Percentiles rank a stretch among this genome's conserved stretches.
Conservation (phyloP, 2,888 invertebrate genomes). For the Cephus spinipes region DNA sequence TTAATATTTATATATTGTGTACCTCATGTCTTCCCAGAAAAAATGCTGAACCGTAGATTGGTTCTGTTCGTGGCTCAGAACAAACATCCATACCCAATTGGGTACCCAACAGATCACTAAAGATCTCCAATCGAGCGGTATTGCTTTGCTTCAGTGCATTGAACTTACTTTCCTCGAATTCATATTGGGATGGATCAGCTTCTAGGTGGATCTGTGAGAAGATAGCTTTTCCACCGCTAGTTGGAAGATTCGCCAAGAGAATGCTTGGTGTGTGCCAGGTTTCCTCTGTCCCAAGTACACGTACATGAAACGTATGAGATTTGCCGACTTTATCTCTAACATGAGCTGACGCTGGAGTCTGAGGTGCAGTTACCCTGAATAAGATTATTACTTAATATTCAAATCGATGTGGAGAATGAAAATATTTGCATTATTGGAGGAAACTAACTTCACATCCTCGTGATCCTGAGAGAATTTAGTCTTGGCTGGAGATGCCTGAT, state of each 20-base stretch:
- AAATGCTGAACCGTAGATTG: slow-evolving; percentile 74
- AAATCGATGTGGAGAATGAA: too few species aligned
- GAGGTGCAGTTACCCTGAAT: slow-evolving; percentile 22
- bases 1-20: slow-evolving; percentile 22
- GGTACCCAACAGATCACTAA: slow-evolving; percentile 79
- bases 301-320: slow-evolving; percentile 79
- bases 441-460: slow-evolving; percentile 69
- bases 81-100: slow-evolving; percentile 77
- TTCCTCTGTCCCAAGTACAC: slow-evolving; percentile 84
- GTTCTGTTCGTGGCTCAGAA: slow-evolving; percentile 41
- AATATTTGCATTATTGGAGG: too few species aligned
- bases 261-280: slow-evolving; percentile 90
- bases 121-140: slow-evolving; percentile 80
- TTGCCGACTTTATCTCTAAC: slow-evolving; percentile 67
- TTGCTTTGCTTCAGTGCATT: slow-evolving; percentile 73
- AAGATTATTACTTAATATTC: slow-evolving; percentile 3
- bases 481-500: slow-evolving; percentile 86
- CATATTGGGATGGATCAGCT: slow-evolving; percentile 78
- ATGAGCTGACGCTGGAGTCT: slow-evolving; percentile 54
- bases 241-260: slow-evolving; percentile 75
- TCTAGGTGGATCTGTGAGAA: slow-evolving; percentile 89
- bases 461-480: slow-evolving; percentile 84
- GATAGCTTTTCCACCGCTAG: slow-evolving; percentile 79
- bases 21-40: slow-evolving; percentile 88
- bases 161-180: slow-evolving; percentile 73